These are phyloP conservation scores for Rhyacophila evoluta DNA, from an alignment of 2,888 invertebrate genomes.

Conservation along the genomic window DNA sequence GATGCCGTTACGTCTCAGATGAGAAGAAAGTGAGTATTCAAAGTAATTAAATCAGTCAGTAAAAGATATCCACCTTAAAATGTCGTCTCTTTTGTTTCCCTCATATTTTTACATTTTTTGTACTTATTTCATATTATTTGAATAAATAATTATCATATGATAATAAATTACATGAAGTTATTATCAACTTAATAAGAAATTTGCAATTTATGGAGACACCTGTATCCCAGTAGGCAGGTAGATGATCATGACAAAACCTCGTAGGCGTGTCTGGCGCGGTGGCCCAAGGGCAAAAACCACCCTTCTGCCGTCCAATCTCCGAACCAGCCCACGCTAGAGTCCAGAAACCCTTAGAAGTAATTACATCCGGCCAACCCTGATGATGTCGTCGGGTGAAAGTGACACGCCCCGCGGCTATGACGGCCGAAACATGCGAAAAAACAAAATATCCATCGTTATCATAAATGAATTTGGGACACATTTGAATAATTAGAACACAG, in stretches of 20 bases:
- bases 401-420: constrained; percentile 39
- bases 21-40: too few relatives aligned
- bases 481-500: too few relatives aligned
- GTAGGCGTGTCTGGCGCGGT: constrained; percentile 41
- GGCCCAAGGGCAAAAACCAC: constrained; percentile 31
- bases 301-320: constrained; percentile 38
- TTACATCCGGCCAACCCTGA: constrained; percentile 43
- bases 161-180: too few relatives aligned
- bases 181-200: too few relatives aligned
- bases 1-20: too few relatives aligned
- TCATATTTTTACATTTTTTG: too few relatives aligned
- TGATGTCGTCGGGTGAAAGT: constrained; percentile 6
- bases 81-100: too few relatives aligned
- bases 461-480: not conserved
- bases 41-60: too few relatives aligned
- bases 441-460: not conserved
- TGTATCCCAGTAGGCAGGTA: not conserved
- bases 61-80: too few relatives aligned
- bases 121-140: too few relatives aligned
- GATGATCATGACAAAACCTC: not conserved
- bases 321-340: not conserved
- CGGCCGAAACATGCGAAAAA: not conserved
- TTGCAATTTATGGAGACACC: too few relatives aligned
- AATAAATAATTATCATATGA: too few relatives aligned
- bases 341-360: constrained; percentile 31